Evolutionary conservation across 1,140 invertebrate genomes (phyloP), one percentile per base, ranked within the genome.

Genomic region (Hydropsyche tenuis): DNA sequence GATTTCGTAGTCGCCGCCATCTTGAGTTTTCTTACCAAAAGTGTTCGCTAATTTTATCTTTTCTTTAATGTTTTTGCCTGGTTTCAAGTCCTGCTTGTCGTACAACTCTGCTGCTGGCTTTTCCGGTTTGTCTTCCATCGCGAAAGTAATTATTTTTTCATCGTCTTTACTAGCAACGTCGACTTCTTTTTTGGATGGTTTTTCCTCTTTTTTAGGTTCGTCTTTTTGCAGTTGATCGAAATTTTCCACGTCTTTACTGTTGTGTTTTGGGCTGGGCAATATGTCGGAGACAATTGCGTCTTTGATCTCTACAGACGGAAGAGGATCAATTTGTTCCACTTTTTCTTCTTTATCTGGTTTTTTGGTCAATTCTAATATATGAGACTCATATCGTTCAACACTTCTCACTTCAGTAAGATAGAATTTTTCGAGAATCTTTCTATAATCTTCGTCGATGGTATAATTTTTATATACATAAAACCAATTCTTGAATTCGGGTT

Each of bases 381-480:
- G 73, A 45, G 80, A 81, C 30, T 84, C 81, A 70, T 86, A 84
- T 56, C 80, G 80, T 72, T 84, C 86, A 5, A 88, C 86, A 37
- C 87, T 87, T 78, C 86, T 84, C 0, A 90, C 88, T 42, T 89
- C 87, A 43, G 87, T 89, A 14, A 86, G 81, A 75, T 89, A 90
- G 78, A 87, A 84, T 62, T 88, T 84, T 79, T 85, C 81, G 23
- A 90, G 78, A 65, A 88, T 81, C 75, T 86, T 82, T 77, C 86
- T 88, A 69, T 86, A 90, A 23, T 88, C 85, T 46, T 88, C 85
- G 69, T 87, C 83, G 1, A 88, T 86, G 0, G 87, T 86, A 76
- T 87, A 86, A 69, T 89, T 90, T 77, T 88, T 88, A 78, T 89
- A 90, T 48, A 89, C 85, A 74, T 90, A 90, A 77, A 90, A 87